A percentile compares a stretch with the other conserved stretches of the same genome.
Evolutionary conservation across 2,888 invertebrate species (phyloP).

Genomic region (Rhagonycha lutea): DNA sequence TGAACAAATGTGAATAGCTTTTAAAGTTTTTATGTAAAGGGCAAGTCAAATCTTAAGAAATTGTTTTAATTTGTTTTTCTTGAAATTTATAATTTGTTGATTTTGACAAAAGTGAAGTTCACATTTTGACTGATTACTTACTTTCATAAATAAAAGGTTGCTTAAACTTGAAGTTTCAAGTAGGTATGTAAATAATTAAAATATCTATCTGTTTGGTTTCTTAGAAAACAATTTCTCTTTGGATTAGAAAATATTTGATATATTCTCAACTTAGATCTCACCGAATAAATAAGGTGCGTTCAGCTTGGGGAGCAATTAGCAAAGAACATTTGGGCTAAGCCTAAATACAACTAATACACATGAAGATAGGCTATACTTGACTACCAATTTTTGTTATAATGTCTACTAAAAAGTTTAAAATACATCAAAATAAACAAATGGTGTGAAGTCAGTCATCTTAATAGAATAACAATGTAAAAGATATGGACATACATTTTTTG

Average conservation of each 20-base stretch:
- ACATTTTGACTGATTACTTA: neutral
- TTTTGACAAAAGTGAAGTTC: neutral
- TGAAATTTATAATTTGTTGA: neutral
- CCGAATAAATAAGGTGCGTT: neutral
- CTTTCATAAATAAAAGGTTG: neutral
- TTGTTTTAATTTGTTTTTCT: neutral
- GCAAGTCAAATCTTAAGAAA: neutral
- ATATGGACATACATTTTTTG: neutral
- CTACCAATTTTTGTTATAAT: neutral
- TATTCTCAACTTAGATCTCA: neutral
- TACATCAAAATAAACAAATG: too few species aligned
- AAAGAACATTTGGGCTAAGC: too few species aligned
- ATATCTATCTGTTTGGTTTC: neutral
- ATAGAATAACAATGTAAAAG: neutral
- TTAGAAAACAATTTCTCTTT: neutral
- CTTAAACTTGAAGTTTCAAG: neutral
- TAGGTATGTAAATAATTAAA: neutral
- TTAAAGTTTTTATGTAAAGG: neutral
- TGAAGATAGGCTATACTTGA: too few species aligned
- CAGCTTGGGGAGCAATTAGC: neutral
- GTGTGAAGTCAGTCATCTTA: neutral
- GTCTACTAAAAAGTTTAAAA: neutral
- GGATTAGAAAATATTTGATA: neutral
- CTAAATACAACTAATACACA: neutral
- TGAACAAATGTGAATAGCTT: constrained; percentile 68